Conservation (phyloP, 1,140 invertebrate genomes). For the Drosophila bipectinata region DNA sequence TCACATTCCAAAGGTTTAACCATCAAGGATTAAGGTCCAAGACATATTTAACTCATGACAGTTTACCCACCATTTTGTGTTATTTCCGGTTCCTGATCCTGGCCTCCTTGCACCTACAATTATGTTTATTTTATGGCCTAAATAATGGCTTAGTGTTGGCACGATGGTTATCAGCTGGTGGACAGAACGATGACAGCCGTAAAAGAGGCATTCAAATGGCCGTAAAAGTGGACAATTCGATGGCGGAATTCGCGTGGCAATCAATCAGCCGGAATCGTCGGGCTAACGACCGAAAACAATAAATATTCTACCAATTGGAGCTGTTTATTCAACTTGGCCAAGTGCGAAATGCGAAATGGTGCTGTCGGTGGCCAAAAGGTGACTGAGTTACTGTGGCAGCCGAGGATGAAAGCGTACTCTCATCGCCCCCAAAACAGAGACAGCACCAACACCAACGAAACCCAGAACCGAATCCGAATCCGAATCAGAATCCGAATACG, state of each 20-base stretch:
- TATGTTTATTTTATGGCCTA: slow-evolving; percentile 37
- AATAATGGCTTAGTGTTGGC: slow-evolving; percentile 16
- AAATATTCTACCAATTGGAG: slow-evolving; percentile 24
- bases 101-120: slow-evolving; percentile 14
- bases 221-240: slow-evolving; percentile 69
- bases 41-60: slow-evolving; percentile 18
- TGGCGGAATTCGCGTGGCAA: slow-evolving; percentile 54
- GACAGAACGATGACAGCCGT: slow-evolving; percentile 50
- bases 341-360: slow-evolving; percentile 30
- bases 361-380: slow-evolving; percentile 37
- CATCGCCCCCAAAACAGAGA: slow-evolving; percentile 13
- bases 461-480: not conserved
- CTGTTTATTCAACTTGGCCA: slow-evolving; percentile 21
- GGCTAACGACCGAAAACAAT: not conserved
- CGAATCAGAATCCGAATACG: slow-evolving; percentile 29
- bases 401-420: slow-evolving; percentile 37
- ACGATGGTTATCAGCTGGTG: slow-evolving; percentile 33
- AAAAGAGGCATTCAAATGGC: slow-evolving; percentile 50
- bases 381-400: slow-evolving; percentile 37
- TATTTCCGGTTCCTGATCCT: slow-evolving; percentile 16
- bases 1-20: too few relatives aligned
- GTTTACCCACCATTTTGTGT: slow-evolving; percentile 38
- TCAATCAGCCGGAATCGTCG: slow-evolving; percentile 60
- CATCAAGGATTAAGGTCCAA: too few relatives aligned
- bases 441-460: slow-evolving; percentile 26